Evolutionary conservation across 1,140 invertebrate genomes (phyloP), one percentile per base, ranked within the genome.

Genomic region (Ctenoplectra terminalis): DNA sequence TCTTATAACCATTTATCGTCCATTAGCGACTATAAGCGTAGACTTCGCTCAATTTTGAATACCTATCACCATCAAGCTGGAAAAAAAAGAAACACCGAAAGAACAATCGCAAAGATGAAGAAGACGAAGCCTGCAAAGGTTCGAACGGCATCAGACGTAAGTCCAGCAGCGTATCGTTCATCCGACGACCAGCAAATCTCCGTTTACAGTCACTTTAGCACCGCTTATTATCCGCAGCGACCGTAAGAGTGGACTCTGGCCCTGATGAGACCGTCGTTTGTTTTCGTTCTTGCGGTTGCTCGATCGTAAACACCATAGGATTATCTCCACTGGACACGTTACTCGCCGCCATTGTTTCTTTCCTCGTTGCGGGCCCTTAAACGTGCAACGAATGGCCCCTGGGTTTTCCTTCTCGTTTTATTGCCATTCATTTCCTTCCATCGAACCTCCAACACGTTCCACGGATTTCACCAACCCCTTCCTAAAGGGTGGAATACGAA

Each of bases 261-360:
- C 58, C 37, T 17, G 48, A 71, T 37, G 20, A 81, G 72, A 54
- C 20, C 48, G 29, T 77, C 69, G 20, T 75, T 82, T 78, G 64
- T 56, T 82, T 63, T 81, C 26, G 52, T 66, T 72, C 74, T 82
- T 79, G 74, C 46, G 74, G 64, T 82, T 63, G 37, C 63, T 77
- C 54, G 58, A 72, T 83, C 80, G 46, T 83, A 85, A 85, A 85
- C 56, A 74, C 26, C 46, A 4, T 31, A 64, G 70, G 63, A 86
- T 82, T 86, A 78, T 85, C 83, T 74, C 37, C 2, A 11, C 7
- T 34, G 23, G 26, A 66, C 7, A n/a, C 56, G 26, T 26, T 71
- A 20, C 26, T 58, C 40, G 0, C 13, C 11, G 31, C 26, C 58
- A 60, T 75, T 72, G 58, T 72, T 66, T 81, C 29, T 63, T 71